These are phyloP conservation scores for Nautilus pompilius DNA, from an alignment of 1,140 invertebrate genomes.

Conservation along the genomic window DNA sequence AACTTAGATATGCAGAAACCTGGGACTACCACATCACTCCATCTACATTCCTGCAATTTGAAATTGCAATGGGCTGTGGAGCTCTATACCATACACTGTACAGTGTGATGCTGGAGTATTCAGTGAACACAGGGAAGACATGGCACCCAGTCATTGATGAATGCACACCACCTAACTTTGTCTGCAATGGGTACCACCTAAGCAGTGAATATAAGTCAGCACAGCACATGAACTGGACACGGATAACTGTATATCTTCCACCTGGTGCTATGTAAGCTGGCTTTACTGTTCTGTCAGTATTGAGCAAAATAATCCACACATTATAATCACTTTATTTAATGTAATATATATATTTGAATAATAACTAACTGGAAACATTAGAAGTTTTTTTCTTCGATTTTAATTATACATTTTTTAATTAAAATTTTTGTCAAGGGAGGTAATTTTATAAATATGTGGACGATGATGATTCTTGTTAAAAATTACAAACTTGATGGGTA, in stretches of 20 bases:
- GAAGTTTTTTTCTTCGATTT: no score
- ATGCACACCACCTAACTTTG: slow-evolving; percentile 53
- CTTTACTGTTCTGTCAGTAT: background rate
- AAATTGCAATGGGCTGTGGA: slow-evolving; percentile 54
- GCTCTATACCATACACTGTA: slow-evolving; percentile 37
- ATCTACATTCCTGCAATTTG: slow-evolving; percentile 57
- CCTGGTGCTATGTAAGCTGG: slow-evolving; percentile 49
- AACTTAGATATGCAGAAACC: slow-evolving; percentile 56
- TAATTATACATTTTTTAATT: no score
- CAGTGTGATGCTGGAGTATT: slow-evolving; percentile 54
- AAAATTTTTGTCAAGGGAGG: no score
- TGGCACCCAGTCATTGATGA: slow-evolving; percentile 53
- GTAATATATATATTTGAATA: no score
- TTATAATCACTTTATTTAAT: no score
- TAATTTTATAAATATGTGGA: no score
- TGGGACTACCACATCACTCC: slow-evolving; percentile 55
- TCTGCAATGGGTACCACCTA: slow-evolving; percentile 53
- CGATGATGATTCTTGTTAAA: no score
- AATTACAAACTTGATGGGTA: no score
- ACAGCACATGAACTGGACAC: slow-evolving; percentile 53
- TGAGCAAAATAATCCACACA: no score
- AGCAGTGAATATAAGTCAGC: slow-evolving; percentile 51
- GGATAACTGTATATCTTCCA: slow-evolving; percentile 53
- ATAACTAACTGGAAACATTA: no score
- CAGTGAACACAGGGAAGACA: slow-evolving; percentile 52